Evolutionary conservation across 2,888 invertebrate species (phyloP), one percentile per base, ranked within the genome.

Genomic region (Lithophane socia): DNA sequence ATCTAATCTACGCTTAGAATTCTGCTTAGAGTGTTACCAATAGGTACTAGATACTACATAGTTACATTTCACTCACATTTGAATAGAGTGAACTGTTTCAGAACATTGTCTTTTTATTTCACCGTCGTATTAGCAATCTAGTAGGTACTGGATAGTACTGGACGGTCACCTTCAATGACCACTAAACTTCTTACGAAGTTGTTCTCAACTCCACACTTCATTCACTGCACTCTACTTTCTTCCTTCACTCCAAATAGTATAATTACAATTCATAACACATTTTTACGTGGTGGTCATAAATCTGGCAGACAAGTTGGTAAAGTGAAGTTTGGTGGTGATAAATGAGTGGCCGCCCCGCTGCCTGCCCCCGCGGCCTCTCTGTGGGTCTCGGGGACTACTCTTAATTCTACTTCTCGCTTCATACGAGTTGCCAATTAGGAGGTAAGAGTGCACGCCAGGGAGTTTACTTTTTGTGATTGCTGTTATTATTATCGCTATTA

Each of bases 261-360:
- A 91, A 88, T 89, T 89, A 90, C 84, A 87, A 85, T 66, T 84
- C 76, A 68, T 82, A 80, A 77, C 85, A 80, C 78, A 89, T 86
- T 79, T 88, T 83, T 83, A 84, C 83, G 86, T 86, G 87, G 70
- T 75, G 77, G 79, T 75, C 86, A 90, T 92, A 92, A 93, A 93
- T 93, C 91, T 91, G 76, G 66, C 87, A 86, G 92, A 91, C 91
- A 92, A 92, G 91, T 91, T 91, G 89, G 91, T 87, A 90, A 89
- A 91, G 89, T 87, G 89, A 87, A 86, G 75, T 79, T 70, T 77
- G 79, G 82, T 81, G 86, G 88, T 90, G 91, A 92, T 91, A 89
- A 90, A 92, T 88, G 88, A 87, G 85, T 79, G 80, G 73, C 29
- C 5, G 21, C 66, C 49, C 49, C 24, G 9, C 58, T 37, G 16